These are phyloP conservation scores for Eupithecia centaureata DNA, from an alignment of 2,888 invertebrate species.

Conservation along the genomic window DNA sequence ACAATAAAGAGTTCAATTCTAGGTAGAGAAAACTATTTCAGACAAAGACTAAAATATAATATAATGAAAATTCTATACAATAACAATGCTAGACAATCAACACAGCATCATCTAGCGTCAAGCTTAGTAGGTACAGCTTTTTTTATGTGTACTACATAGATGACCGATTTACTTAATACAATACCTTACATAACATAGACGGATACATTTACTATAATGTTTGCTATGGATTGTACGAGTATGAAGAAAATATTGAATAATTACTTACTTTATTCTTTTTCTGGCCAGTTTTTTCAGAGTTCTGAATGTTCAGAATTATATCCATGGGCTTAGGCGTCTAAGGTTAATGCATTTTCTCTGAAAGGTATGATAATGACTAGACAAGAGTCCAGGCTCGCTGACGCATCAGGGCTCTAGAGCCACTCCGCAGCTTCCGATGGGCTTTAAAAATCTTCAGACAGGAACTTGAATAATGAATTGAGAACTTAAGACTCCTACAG, in stretches of 20 bases:
- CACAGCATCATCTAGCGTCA: too few species aligned
- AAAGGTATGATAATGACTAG: not conserved
- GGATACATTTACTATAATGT: too few species aligned
- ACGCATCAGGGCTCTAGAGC: not conserved
- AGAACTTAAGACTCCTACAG: conserved; percentile 3
- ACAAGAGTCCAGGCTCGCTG: not conserved
- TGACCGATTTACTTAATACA: too few species aligned
- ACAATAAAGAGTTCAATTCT: too few species aligned
- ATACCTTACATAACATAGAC: too few species aligned
- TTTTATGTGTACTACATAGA: too few species aligned
- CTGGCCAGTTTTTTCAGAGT: not conserved
- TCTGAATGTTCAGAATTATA: not conserved
- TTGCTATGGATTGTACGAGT: too few species aligned
- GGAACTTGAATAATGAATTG: conserved; percentile 6
- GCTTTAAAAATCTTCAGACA: not conserved
- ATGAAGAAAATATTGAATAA: not conserved
- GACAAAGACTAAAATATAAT: not conserved
- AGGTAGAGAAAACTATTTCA: not conserved
- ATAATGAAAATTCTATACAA: too few species aligned
- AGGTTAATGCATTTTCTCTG: not conserved
- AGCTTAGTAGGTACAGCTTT: too few species aligned
- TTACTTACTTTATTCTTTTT: not conserved
- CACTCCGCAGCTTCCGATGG: not conserved
- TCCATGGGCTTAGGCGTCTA: not conserved
- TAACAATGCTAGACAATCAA: too few species aligned